These are phyloP conservation scores for Drosophila carrolli DNA, from an alignment of 1,140 invertebrate species.

Conservation along the genomic window DNA sequence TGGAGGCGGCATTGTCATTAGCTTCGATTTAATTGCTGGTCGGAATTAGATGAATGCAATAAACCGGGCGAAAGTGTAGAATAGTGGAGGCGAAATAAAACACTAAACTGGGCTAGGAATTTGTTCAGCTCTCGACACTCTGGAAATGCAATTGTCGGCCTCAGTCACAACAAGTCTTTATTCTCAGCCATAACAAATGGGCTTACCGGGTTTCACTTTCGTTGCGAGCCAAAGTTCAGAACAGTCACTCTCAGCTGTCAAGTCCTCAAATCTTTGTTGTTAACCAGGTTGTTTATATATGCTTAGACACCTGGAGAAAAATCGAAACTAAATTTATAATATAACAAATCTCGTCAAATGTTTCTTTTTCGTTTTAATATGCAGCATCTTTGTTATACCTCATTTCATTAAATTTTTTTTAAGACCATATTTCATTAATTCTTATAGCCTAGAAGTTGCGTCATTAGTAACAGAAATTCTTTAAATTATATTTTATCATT, in stretches of 20 bases:
- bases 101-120: conserved; percentile 24
- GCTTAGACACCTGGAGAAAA: conserved; percentile 1
- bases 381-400: too few species aligned
- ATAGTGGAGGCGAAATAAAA: conserved; percentile 18
- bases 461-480: too few species aligned
- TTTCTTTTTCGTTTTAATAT: too few species aligned
- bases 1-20: conserved; percentile 34
- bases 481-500: too few species aligned
- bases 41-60: conserved; percentile 42
- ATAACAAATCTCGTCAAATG: too few species aligned
- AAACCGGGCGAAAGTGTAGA: conserved; percentile 53
- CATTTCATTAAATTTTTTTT: too few species aligned
- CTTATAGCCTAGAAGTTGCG: too few species aligned
- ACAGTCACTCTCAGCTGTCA: conserved; percentile 24
- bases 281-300: conserved; percentile 8
- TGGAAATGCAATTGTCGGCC: conserved; percentile 22
- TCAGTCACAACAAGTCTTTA: conserved; percentile 37
- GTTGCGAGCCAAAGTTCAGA: conserved; percentile 34
- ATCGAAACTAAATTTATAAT: neutral
- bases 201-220: conserved; percentile 66
- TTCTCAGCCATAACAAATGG: conserved; percentile 58
- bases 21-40: conserved; percentile 38
- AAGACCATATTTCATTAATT: too few species aligned
- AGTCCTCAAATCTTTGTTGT: conserved; percentile 10
- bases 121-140: conserved; percentile 40